Conservation (phyloP, 2,797 vertebrate genomes). For the Schizopygopsis malacanthus region DNA sequence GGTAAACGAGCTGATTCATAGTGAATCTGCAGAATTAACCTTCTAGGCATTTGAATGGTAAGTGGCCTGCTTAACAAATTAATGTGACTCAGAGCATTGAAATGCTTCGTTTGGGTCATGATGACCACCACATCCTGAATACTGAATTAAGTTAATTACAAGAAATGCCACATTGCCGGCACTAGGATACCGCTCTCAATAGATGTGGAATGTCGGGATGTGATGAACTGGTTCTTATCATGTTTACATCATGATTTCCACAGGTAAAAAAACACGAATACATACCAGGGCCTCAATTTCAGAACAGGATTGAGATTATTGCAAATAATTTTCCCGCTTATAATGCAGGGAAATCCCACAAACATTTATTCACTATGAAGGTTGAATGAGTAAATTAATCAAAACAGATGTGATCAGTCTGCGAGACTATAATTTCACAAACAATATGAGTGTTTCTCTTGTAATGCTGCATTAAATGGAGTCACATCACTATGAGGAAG, state of each 20-base stretch:
- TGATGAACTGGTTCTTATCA: not conserved
- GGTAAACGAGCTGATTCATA: constrained; percentile 58
- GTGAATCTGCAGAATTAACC: constrained; percentile 55
- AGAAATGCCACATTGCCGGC: constrained; percentile 19
- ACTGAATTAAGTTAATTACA: constrained; percentile 14
- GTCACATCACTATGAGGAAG: not conserved
- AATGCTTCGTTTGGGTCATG: constrained; percentile 13
- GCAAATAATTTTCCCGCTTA: not conserved
- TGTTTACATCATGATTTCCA: not conserved
- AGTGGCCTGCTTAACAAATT: constrained; percentile 50
- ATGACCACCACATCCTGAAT: constrained; percentile 22
- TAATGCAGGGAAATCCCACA: not conserved
- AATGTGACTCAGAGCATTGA: constrained; percentile 54
- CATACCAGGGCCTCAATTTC: not conserved
- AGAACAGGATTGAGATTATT: not conserved
- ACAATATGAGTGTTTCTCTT: not conserved
- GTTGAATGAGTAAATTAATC: not conserved
- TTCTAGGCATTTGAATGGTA: constrained; percentile 39
- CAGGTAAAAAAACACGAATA: not conserved
- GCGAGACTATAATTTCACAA: not conserved
- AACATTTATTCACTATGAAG: not conserved
- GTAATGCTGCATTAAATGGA: not conserved
- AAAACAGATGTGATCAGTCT: not conserved
- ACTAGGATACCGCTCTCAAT: not conserved
- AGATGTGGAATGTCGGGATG: constrained; percentile 33